These are phyloP conservation scores for Aramus guarauna DNA, from an alignment of 2,113 vertebrate genomes.

Conservation along the genomic window DNA sequence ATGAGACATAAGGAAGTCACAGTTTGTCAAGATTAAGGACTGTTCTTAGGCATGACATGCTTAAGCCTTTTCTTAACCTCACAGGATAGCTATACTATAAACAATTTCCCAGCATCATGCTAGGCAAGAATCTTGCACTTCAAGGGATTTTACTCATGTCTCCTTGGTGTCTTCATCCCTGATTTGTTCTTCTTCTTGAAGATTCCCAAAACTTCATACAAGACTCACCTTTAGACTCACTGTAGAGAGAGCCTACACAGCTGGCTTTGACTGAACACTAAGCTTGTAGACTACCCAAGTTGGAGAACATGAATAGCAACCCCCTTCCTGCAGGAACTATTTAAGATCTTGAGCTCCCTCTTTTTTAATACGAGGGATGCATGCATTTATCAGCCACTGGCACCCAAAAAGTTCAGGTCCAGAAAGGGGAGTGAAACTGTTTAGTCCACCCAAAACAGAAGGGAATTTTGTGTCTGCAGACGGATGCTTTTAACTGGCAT, in stretches of 20 bases:
- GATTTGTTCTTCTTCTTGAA: background rate
- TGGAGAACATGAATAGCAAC: background rate
- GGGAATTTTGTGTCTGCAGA: background rate
- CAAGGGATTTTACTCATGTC: background rate
- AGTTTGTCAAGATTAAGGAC: background rate
- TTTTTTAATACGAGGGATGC: background rate
- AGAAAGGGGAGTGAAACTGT: background rate
- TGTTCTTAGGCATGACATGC: background rate
- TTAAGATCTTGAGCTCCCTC: background rate
- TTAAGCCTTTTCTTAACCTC: background rate
- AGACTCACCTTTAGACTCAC: background rate
- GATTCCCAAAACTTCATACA: background rate
- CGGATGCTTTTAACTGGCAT: background rate
- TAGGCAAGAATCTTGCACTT: background rate
- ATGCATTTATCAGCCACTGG: background rate
- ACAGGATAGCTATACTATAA: background rate
- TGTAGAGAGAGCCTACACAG: background rate
- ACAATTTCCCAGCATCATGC: background rate
- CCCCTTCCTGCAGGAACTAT: background rate
- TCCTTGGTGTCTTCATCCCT: background rate
- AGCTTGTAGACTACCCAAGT: background rate
- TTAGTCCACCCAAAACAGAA: background rate
- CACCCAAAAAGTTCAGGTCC: background rate
- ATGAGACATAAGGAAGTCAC: background rate
- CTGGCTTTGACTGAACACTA: background rate